Evolutionary conservation across 2,797 vertebrate genomes (phyloP).

Genomic region (Cryptoblepharus egeriae): DNA sequence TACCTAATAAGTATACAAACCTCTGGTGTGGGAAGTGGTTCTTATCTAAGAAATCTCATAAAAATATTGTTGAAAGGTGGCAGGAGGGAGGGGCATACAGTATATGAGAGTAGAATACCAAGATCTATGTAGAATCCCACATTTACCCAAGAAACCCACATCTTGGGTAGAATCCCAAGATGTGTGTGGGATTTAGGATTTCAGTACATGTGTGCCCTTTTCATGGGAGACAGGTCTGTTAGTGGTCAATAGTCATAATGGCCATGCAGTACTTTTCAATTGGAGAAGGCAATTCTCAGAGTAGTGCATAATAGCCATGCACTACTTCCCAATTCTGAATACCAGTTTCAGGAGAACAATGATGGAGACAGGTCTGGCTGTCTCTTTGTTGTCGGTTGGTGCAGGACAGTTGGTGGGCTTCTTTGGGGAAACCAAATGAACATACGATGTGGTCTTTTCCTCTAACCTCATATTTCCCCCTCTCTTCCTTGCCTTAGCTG

Average conservation of each 20-base stretch:
- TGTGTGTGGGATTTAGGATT: not conserved
- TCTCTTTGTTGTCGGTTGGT: no score
- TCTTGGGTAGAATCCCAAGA: not conserved
- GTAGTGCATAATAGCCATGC: no score
- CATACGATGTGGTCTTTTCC: constrained; percentile 28
- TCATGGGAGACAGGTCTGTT: not conserved
- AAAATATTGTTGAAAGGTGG: not conserved
- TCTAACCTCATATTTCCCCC: constrained; percentile 4
- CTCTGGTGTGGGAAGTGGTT: not conserved
- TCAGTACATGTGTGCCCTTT: not conserved
- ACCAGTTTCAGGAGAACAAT: no score
- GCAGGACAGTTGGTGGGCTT: not conserved
- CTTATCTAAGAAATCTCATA: not conserved
- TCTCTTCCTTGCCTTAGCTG: constrained; percentile 76
- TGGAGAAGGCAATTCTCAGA: no score
- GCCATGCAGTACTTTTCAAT: no score
- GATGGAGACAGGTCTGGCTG: no score
- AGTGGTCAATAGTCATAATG: no score
- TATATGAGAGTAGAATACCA: not conserved
- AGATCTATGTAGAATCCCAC: not conserved
- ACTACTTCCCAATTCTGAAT: no score
- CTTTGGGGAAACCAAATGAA: not conserved
- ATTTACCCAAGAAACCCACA: no score
- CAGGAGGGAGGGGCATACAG: not conserved
- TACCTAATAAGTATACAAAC: not conserved